A percentile compares a stretch with the other conserved stretches of the same genome.
These are phyloP conservation scores for Leptinotarsa defecta DNA, from an alignment of 1,140 invertebrate genomes.

Conservation along the genomic window DNA sequence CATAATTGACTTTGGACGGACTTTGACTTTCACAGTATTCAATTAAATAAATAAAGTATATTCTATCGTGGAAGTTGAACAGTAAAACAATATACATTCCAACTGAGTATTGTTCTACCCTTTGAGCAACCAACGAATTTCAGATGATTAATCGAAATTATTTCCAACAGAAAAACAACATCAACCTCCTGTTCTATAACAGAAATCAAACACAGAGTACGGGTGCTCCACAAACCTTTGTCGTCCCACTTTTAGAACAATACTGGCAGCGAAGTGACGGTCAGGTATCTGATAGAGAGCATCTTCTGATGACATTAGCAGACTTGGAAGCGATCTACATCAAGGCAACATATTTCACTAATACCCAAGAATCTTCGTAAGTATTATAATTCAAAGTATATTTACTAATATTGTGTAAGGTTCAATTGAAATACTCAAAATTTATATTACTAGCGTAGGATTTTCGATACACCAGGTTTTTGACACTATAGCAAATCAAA, in stretches of 20 bases:
- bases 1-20: too few relatives aligned
- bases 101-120: constrained; percentile 27
- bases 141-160: not conserved
- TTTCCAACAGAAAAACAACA: constrained; percentile 70
- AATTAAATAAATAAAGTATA: too few relatives aligned
- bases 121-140: too few relatives aligned
- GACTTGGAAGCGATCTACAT: constrained; percentile 87
- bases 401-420: too few relatives aligned
- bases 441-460: too few relatives aligned
- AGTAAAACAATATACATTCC: too few relatives aligned
- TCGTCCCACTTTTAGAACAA: constrained; percentile 76
- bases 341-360: constrained; percentile 89
- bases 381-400: constrained; percentile 40
- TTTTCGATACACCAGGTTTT: too few relatives aligned
- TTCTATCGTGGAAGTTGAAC: too few relatives aligned
- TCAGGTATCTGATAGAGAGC: constrained; percentile 78
- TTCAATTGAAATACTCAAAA: too few relatives aligned
- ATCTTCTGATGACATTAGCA: constrained; percentile 90
- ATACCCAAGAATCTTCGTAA: constrained; percentile 76
- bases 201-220: constrained; percentile 62
- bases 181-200: constrained; percentile 73
- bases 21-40: too few relatives aligned
- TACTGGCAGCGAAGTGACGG: constrained; percentile 86
- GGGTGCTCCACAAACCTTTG: constrained; percentile 66
- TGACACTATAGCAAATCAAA: too few relatives aligned